Percentiles rank a stretch among this genome's conserved stretches.
Evolutionary conservation across 1,140 invertebrate genomes (phyloP).

Genomic region (Arion vulgaris): DNA sequence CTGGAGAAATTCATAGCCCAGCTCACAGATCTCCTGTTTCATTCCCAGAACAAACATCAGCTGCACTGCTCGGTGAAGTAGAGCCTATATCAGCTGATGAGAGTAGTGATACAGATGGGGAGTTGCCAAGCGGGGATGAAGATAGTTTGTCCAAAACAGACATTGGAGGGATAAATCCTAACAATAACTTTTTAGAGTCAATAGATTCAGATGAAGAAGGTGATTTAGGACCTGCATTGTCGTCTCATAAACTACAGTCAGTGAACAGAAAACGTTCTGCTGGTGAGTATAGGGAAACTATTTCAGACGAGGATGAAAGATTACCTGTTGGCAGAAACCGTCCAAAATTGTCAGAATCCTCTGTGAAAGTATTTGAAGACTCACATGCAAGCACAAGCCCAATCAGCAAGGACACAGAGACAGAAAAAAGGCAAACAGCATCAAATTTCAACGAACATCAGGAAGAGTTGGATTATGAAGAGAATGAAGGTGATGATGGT

Average conservation of each 20-base stretch:
- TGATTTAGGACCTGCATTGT: not conserved
- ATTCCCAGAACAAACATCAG: not conserved
- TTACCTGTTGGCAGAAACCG: constrained; percentile 26
- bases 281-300: constrained; percentile 38
- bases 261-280: not conserved
- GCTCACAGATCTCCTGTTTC: constrained; percentile 30
- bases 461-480: constrained; percentile 68
- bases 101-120: constrained; percentile 36
- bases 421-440: constrained; percentile 41
- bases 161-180: not conserved
- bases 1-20: constrained; percentile 46
- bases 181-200: constrained; percentile 36
- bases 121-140: constrained; percentile 33
- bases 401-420: constrained; percentile 32
- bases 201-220: constrained; percentile 36
- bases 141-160: not conserved
- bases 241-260: not conserved
- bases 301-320: constrained; percentile 57
- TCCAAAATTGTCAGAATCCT: not conserved
- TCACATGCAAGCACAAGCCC: constrained; percentile 3
- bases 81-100: constrained; percentile 29
- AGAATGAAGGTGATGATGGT: constrained; percentile 48
- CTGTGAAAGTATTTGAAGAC: constrained; percentile 5
- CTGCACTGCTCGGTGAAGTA: constrained; percentile 4
- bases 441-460: constrained; percentile 74